Evolutionary conservation across 92 coral and sea anemone genomes (phyloP).

Genomic region (Heteractis magnifica): DNA sequence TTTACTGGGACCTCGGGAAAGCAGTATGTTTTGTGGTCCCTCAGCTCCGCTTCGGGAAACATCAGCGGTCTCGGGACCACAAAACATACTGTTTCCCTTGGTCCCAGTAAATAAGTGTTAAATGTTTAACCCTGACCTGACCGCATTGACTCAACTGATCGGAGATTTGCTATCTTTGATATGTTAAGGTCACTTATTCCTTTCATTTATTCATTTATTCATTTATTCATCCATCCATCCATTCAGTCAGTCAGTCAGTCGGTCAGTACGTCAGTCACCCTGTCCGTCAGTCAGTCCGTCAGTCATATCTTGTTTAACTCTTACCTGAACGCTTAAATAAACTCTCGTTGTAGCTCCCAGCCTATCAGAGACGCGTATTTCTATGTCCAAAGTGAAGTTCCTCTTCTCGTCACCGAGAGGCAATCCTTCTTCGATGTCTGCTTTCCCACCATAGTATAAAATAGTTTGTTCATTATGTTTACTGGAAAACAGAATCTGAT

Average conservation of each 20-base stretch:
- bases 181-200: no score
- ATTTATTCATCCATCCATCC: neutral
- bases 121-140: no score
- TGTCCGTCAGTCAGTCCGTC: neutral
- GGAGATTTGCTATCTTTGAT: no score
- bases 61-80: no score
- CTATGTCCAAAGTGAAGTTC: conserved; percentile 53
- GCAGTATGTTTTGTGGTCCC: no score
- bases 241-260: neutral
- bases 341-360: conserved; percentile 48
- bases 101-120: no score
- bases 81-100: no score
- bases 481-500: conserved; percentile 39
- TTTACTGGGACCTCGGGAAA: no score
- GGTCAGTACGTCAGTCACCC: neutral
- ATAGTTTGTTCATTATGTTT: conserved; percentile 24
- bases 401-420: conserved; percentile 47
- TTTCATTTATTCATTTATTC: neutral
- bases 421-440: conserved; percentile 32
- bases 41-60: no score
- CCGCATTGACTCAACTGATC: no score
- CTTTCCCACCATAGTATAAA: conserved; percentile 56
- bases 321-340: conserved; percentile 53
- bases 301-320: neutral
- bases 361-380: conserved; percentile 50